phyloP scores from a whole-genome alignment of 2,113 vertebrate genomes.

The Oenanthe melanoleuca region DNA sequence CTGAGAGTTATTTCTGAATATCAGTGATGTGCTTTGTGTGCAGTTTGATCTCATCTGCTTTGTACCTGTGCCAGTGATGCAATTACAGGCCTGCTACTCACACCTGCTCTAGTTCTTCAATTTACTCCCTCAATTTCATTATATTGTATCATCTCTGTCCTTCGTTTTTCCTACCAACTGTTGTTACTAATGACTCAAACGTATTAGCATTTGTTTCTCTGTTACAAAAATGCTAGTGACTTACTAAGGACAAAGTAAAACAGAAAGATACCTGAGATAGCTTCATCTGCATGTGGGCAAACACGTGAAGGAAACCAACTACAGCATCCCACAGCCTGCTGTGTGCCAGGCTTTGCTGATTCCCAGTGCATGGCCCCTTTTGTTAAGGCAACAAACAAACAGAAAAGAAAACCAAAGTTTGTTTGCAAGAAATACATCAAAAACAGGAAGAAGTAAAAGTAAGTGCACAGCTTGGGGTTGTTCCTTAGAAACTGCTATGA shows the following conservation, averaged over 20 bases:
- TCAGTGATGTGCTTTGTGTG: background rate
- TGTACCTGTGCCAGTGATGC: background rate
- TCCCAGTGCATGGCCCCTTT: conserved; percentile 94
- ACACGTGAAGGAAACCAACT: conserved; percentile 95
- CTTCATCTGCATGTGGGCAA: conserved; percentile 99
- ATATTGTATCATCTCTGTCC: background rate
- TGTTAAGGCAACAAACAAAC: background rate
- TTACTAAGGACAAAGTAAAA: background rate
- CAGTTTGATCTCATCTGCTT: background rate
- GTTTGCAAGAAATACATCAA: background rate
- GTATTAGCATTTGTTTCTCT: background rate
- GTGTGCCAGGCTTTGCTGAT: conserved; percentile 95
- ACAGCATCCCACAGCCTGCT: conserved; percentile 97
- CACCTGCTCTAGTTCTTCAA: background rate
- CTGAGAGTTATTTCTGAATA: background rate
- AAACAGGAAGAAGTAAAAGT: background rate
- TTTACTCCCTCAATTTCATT: background rate
- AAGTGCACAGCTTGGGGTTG: background rate
- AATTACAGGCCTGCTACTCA: background rate
- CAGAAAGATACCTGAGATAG: conserved; percentile 86
- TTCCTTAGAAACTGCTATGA: background rate
- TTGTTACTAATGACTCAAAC: background rate
- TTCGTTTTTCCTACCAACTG: background rate
- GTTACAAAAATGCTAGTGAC: background rate
- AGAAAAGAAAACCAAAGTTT: background rate